Evolutionary conservation across 2,797 vertebrate genomes (phyloP).

Genomic region (Sebastes oblongus): DNA sequence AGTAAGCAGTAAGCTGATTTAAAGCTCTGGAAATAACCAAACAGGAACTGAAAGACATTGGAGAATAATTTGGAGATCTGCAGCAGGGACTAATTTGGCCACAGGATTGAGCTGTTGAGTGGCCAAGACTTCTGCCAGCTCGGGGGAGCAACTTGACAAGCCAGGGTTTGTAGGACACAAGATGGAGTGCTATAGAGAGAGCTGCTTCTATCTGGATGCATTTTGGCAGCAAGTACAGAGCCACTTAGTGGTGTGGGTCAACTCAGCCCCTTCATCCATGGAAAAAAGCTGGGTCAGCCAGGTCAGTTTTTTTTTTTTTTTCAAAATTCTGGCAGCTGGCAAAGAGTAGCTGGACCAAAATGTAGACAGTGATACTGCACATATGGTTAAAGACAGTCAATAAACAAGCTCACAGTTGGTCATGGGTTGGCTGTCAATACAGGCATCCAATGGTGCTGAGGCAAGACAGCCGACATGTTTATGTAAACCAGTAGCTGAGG

Average conservation of each 20-base stretch:
- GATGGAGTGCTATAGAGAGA: slow-evolving; percentile 23
- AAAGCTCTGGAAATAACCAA: not conserved
- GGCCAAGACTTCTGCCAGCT: slow-evolving; percentile 14
- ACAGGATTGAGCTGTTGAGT: slow-evolving; percentile 21
- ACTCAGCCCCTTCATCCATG: not conserved
- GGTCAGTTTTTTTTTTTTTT: not conserved
- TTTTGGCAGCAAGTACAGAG: slow-evolving; percentile 25
- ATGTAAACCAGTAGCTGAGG: not conserved
- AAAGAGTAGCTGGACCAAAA: not conserved
- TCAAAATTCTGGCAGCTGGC: not conserved
- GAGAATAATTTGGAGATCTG: not conserved
- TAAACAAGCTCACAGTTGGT: slow-evolving; percentile 1
- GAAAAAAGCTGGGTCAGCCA: not conserved
- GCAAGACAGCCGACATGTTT: not conserved
- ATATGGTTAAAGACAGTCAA: slow-evolving; percentile 18
- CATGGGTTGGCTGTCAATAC: not conserved
- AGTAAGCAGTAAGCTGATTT: not conserved
- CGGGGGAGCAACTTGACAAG: slow-evolving; percentile 8
- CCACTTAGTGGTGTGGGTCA: slow-evolving; percentile 1
- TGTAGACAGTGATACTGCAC: not conserved
- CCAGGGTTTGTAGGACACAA: slow-evolving; percentile 33
- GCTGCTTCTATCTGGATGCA: not conserved
- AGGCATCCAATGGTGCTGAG: not conserved
- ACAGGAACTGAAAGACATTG: not conserved
- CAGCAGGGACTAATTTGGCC: slow-evolving; percentile 6